phyloP scores from a whole-genome alignment of 2,113 vertebrate genomes.

The Stomatorhinus ivindoensis region DNA sequence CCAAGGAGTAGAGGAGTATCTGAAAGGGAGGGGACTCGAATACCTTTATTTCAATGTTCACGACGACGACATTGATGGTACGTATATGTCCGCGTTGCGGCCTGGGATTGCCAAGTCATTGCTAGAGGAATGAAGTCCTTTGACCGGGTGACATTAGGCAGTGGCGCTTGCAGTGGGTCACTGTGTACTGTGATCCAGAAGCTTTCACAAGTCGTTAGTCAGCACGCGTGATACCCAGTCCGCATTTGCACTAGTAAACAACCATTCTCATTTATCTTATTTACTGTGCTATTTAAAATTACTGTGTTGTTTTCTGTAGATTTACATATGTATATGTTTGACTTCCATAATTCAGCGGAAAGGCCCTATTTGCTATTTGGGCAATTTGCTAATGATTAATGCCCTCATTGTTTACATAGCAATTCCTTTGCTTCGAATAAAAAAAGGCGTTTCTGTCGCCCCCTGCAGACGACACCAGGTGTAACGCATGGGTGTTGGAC shows the following conservation, averaged over 20 bases:
- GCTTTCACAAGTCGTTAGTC: background rate
- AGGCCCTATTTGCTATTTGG: background rate
- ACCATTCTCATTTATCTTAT: background rate
- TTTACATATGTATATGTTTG: background rate
- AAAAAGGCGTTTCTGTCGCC: background rate
- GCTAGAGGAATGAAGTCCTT: background rate
- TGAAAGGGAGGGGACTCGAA: conserved; percentile 95
- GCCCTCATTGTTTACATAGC: background rate
- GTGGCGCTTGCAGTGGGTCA: background rate
- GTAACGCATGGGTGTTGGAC: conserved; percentile 95
- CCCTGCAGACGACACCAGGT: conserved; percentile 81
- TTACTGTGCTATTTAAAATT: background rate
- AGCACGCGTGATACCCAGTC: background rate
- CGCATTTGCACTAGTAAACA: background rate
- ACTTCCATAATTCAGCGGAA: background rate
- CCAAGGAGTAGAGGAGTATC: conserved; percentile 90
- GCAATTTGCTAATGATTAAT: background rate
- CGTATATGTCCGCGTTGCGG: conserved; percentile 60
- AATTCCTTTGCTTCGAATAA: background rate
- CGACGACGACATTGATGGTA: conserved; percentile 95
- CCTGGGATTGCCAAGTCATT: background rate
- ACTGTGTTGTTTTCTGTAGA: background rate
- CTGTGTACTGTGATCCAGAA: background rate
- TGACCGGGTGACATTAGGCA: background rate
- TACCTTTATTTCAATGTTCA: conserved; percentile 94